Evolutionary conservation across 2,888 invertebrate genomes (phyloP).

Genomic region (Elysia crispata): DNA sequence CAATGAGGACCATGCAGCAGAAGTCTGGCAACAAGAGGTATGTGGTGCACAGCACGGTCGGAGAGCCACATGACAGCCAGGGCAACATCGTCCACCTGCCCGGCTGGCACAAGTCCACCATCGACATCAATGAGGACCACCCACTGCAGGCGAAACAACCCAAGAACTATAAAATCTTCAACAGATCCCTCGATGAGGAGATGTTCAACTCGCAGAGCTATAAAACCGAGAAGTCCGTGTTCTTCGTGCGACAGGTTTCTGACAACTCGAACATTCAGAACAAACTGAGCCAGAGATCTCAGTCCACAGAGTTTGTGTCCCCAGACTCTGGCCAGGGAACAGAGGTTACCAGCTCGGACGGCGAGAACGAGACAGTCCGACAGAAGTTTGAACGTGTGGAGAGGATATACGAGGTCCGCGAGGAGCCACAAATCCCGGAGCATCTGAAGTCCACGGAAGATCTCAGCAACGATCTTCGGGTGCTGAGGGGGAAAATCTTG

Average conservation of each 20-base stretch:
- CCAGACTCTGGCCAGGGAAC: slow-evolving; percentile 47
- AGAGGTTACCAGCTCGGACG: slow-evolving; percentile 31
- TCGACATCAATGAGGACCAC: slow-evolving; percentile 46
- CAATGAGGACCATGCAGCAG: slow-evolving; percentile 27
- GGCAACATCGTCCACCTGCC: neutral
- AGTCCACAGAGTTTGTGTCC: slow-evolving; percentile 32
- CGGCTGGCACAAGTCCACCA: slow-evolving; percentile 49
- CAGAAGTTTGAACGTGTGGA: slow-evolving; percentile 44
- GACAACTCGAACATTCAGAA: slow-evolving; percentile 28
- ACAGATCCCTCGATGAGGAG: slow-evolving; percentile 26
- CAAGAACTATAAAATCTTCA: slow-evolving; percentile 37
- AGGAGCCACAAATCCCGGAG: slow-evolving; percentile 35
- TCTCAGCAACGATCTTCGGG: slow-evolving; percentile 60
- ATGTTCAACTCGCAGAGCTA: slow-evolving; percentile 17
- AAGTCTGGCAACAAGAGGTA: slow-evolving; percentile 38
- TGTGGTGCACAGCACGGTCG: slow-evolving; percentile 46
- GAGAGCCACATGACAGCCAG: neutral
- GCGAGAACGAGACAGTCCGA: slow-evolving; percentile 30
- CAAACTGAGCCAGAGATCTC: neutral
- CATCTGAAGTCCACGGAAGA: slow-evolving; percentile 38
- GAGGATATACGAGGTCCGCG: slow-evolving; percentile 39
- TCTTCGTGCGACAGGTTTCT: slow-evolving; percentile 30
- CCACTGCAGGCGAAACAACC: neutral
- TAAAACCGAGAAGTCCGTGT: slow-evolving; percentile 42
- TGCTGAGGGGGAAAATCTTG: slow-evolving; percentile 68